These are phyloP conservation scores for Limnephilus marmoratus DNA, from an alignment of 2,888 invertebrate genomes.

Conservation along the genomic window DNA sequence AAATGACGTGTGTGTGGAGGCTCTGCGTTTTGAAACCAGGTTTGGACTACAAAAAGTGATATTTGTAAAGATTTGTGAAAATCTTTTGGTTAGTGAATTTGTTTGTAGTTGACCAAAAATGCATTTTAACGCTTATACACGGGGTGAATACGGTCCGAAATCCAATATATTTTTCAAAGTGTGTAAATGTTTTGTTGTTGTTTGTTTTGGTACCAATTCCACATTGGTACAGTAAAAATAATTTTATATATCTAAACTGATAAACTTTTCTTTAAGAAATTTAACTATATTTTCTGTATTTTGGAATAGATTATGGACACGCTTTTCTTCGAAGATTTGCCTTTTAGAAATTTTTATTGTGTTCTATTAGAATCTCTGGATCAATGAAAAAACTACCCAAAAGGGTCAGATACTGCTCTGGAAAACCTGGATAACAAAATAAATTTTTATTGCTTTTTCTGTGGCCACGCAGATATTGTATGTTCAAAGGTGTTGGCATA, in stretches of 20 bases:
- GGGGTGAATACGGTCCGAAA: not conserved
- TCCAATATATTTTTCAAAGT: not conserved
- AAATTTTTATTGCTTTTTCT: not conserved
- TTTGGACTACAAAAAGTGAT: not conserved
- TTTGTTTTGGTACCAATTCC: not conserved
- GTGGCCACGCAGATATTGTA: no score
- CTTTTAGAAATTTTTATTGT: not conserved
- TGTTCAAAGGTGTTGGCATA: no score
- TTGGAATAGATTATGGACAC: not conserved
- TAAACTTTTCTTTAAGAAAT: not conserved
- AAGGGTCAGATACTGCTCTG: not conserved
- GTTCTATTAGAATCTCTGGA: no score
- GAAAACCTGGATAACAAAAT: not conserved
- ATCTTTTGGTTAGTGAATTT: not conserved
- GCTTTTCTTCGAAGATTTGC: no score
- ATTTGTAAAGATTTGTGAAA: not conserved
- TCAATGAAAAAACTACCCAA: not conserved
- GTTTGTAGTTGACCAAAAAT: not conserved
- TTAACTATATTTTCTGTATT: not conserved
- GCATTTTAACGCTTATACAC: not conserved
- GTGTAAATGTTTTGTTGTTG: not conserved
- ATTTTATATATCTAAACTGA: not conserved
- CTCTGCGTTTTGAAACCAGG: not conserved
- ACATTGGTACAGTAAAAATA: not conserved
- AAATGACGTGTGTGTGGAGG: not conserved